Base-by-base conservation (phyloP, 35 echinoderm and acorn worm genomes). In the Apostichopus japonicus region DNA sequence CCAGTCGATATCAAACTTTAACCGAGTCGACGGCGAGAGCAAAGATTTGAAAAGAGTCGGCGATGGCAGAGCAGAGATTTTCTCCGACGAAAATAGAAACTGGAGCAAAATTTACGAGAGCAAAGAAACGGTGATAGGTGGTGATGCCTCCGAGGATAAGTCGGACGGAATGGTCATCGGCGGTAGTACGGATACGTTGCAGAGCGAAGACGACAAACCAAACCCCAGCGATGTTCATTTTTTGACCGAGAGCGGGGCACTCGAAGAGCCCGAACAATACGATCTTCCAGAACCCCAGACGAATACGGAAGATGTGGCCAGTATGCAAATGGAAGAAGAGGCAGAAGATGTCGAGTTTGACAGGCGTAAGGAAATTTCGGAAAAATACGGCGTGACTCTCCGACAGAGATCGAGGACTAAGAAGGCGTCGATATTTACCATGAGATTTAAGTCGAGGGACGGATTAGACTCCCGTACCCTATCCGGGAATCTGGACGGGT, bases 331-430 rank as follows among this genome's bases (percentile, higher is more conserved):
- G 61, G 61, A 67, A 72, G 86, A 27, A 23, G 63, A 51, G 62
- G 72, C 15, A 23, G 7, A 10, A 19, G 86, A 17, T 0, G 7
- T 27, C 10, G 56, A 62, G 6, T 25, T 21, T 56, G 53, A 51
- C 21, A 89, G 56, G 8, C 86, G 90, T 5, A 91, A 79, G 55
- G 53, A 79, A 67, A 91, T 91, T 14, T 77, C 90, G 3, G 90
- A 91, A 67, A 91, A 91, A 79, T 91, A 91, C 24, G 90, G 90
- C 4, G 90, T 91, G 15, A 91, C 90, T 25, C 58, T 91, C 27
- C 71, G 90, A 21, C 72, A 91, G 1, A 91, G 55, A 91, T 77
- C 76, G 1, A 91, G 24, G 52, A 56, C 17, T 17, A 77, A 91
- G n/a, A 91, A 91, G 75, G 52, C 14, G 24, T 91, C 90, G 16